Percentiles rank a stretch among this genome's conserved stretches.
Conservation (phyloP, 92 coral and sea anemone species). For the Meandrina meandrites region DNA sequence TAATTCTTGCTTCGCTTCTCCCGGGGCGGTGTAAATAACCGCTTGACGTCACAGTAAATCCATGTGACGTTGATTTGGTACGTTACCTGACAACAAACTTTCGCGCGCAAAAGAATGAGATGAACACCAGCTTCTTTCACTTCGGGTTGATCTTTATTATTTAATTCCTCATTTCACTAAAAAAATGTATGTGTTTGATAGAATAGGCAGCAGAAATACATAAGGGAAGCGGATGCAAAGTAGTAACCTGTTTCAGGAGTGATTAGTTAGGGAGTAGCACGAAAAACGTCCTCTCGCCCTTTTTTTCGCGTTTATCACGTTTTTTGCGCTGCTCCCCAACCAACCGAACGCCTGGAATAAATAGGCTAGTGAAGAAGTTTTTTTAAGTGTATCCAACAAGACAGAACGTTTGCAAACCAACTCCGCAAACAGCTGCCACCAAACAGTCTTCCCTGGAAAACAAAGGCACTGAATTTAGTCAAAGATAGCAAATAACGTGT, state of each 20-base stretch:
- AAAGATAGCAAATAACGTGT: background rate
- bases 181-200: background rate
- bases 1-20: too few relatives aligned
- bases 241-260: too few relatives aligned
- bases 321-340: background rate
- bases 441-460: conserved; percentile 28
- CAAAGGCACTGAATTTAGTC: background rate
- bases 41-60: background rate
- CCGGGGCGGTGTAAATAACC: background rate
- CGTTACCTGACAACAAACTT: background rate
- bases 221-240: background rate
- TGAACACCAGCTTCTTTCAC: background rate
- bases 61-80: background rate
- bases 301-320: too few relatives aligned
- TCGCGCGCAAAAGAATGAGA: background rate
- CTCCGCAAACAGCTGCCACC: conserved; percentile 72
- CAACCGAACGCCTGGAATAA: too few relatives aligned
- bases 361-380: too few relatives aligned
- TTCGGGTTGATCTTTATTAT: background rate
- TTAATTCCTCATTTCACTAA: background rate
- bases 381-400: background rate
- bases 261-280: too few relatives aligned
- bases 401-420: conserved; percentile 76
- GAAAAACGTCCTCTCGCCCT: too few relatives aligned
- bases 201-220: background rate